Evolutionary conservation across 2,797 vertebrate species (phyloP).

Genomic region (Smutsia gigantea): DNA sequence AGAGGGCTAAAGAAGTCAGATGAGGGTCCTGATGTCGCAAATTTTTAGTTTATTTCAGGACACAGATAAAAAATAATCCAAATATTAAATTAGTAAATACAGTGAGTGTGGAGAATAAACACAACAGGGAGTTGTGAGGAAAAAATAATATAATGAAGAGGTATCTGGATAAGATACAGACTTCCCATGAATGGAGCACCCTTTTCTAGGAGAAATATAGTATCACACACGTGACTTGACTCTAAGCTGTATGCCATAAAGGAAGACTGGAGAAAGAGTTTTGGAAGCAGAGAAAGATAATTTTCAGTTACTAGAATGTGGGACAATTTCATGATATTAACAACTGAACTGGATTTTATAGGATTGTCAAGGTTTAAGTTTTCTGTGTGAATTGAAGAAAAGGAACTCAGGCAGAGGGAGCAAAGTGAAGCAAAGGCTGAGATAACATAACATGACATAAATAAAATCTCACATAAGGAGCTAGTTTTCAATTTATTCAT

Average conservation of each 20-base stretch:
- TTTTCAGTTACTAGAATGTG: neutral
- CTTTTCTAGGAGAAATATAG: neutral
- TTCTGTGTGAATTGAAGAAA: neutral
- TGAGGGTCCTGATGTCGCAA: neutral
- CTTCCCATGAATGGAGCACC: neutral
- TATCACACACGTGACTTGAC: neutral
- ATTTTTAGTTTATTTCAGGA: neutral
- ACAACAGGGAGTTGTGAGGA: neutral
- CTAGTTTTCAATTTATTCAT: neutral
- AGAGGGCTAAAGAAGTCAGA: neutral
- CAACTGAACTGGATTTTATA: neutral
- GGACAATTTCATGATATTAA: neutral
- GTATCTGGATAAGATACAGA: neutral
- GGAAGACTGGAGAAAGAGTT: neutral
- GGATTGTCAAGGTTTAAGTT: neutral
- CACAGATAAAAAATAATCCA: neutral
- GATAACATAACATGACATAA: neutral
- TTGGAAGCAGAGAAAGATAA: neutral
- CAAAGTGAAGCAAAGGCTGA: neutral
- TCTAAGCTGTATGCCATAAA: neutral
- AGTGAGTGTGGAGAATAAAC: neutral
- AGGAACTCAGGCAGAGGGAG: neutral
- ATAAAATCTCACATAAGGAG: neutral
- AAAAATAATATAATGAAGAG: neutral
- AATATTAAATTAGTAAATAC: neutral